phyloP scores from a whole-genome alignment of 1,140 invertebrate species.

The Delia radicum region DNA sequence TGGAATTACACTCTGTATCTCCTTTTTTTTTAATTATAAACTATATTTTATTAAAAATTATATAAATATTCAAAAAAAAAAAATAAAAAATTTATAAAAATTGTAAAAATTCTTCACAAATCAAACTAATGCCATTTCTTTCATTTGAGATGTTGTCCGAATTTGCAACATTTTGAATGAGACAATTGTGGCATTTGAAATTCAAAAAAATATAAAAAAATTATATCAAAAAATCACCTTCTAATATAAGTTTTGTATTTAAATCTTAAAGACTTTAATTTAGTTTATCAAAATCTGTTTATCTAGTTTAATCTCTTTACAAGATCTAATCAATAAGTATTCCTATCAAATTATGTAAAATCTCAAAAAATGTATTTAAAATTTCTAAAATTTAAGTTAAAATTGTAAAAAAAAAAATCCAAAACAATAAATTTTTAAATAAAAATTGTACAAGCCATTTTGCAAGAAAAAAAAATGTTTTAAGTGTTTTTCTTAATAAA shows the following conservation, averaged over 20 bases:
- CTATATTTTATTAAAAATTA: slow-evolving; percentile 7
- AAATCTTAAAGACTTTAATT: no score
- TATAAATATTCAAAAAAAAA: background rate
- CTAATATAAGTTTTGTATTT: slow-evolving; percentile 1
- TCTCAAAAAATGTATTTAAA: background rate
- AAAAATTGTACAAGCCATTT: slow-evolving; percentile 54
- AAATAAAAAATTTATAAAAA: slow-evolving; percentile 1
- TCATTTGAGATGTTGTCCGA: slow-evolving; percentile 53
- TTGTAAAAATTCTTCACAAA: slow-evolving; percentile 3
- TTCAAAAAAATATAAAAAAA: no score
- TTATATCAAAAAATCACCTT: slow-evolving; percentile 33
- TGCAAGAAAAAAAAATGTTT: slow-evolving; percentile 28
- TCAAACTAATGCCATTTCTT: slow-evolving; percentile 51
- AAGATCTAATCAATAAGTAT: background rate
- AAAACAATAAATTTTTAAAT: background rate
- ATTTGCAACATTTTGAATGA: slow-evolving; percentile 49
- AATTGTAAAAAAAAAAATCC: background rate
- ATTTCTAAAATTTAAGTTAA: background rate
- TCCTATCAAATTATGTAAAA: background rate
- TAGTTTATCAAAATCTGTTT: no score
- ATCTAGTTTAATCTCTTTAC: background rate
- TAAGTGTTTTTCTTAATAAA: background rate
- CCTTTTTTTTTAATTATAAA: slow-evolving; percentile 33
- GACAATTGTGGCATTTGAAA: slow-evolving; percentile 44
- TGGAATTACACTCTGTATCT: slow-evolving; percentile 56